A percentile compares a stretch with the other conserved stretches of the same genome.
Evolutionary conservation across 1,140 invertebrate genomes (phyloP).

Genomic region (Dendrolimus kikuchii): DNA sequence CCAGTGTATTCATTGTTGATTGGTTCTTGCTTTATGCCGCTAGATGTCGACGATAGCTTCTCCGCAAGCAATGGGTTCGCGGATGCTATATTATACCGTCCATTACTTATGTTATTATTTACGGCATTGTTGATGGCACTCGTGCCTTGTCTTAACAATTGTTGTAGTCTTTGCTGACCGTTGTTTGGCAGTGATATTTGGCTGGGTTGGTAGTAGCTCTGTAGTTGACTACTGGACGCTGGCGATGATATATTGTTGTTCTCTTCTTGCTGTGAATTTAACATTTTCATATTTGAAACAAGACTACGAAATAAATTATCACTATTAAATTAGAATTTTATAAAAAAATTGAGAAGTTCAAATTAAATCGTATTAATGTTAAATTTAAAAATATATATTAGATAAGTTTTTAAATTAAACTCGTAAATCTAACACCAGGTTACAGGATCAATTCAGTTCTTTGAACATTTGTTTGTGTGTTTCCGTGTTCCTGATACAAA

Average conservation of each 20-base stretch:
- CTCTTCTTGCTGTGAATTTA: conserved; percentile 67
- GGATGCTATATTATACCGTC: conserved; percentile 85
- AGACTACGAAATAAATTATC: neutral
- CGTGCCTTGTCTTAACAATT: conserved; percentile 55
- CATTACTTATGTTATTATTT: conserved; percentile 71
- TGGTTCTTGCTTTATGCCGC: conserved; percentile 71
- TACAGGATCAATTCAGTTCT: too few species aligned
- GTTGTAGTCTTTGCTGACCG: conserved; percentile 61
- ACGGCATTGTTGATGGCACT: conserved; percentile 62
- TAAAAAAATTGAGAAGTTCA: too few species aligned
- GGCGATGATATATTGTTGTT: conserved; percentile 67
- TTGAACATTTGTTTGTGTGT: too few species aligned
- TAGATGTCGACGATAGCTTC: conserved; percentile 73
- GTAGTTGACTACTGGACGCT: conserved; percentile 51
- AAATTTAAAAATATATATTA: too few species aligned
- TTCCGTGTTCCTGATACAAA: too few species aligned
- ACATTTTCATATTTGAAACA: neutral
- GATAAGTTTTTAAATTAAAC: too few species aligned
- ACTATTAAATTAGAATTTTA: too few species aligned
- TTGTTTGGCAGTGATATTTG: conserved; percentile 49
- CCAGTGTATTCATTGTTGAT: conserved; percentile 65
- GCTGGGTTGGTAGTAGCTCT: conserved; percentile 53
- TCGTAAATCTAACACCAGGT: too few species aligned
- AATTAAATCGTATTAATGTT: too few species aligned
- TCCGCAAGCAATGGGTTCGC: conserved; percentile 85